These are phyloP conservation scores for Romanogobio albipinnatus DNA, from an alignment of 2,113 vertebrate genomes.

Conservation along the genomic window DNA sequence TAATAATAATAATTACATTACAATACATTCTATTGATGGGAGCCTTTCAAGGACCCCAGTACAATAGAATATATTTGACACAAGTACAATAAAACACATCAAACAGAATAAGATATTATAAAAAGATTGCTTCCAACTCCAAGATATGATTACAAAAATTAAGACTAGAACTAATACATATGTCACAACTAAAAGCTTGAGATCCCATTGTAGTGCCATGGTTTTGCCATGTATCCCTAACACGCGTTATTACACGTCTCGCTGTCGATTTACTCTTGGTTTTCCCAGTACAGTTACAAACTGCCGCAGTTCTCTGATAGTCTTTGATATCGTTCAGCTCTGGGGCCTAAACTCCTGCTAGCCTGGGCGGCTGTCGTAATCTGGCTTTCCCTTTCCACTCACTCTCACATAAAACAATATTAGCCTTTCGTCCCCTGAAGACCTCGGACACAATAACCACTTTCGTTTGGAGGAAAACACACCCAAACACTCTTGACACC, in stretches of 20 bases:
- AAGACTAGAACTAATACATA: too few relatives aligned
- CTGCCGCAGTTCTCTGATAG: slow-evolving; percentile 46
- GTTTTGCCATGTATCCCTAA: neutral
- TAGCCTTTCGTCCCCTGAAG: slow-evolving; percentile 76
- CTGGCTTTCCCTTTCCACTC: slow-evolving; percentile 53
- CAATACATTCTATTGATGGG: too few relatives aligned
- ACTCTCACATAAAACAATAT: slow-evolving; percentile 75
- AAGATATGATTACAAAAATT: too few relatives aligned
- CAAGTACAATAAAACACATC: too few relatives aligned
- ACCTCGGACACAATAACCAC: slow-evolving; percentile 77
- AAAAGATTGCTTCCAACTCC: too few relatives aligned
- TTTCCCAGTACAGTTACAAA: neutral
- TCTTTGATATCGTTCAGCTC: slow-evolving; percentile 47
- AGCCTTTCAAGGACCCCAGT: too few relatives aligned
- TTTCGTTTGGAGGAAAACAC: slow-evolving; percentile 78
- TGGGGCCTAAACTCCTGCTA: slow-evolving; percentile 35
- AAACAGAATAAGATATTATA: too few relatives aligned
- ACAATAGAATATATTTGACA: too few relatives aligned
- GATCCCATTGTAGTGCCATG: neutral
- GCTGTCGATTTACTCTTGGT: neutral
- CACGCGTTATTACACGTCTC: neutral
- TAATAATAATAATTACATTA: too few relatives aligned
- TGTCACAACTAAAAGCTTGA: too few relatives aligned
- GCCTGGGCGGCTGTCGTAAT: slow-evolving; percentile 30
- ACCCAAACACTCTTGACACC: slow-evolving; percentile 73